Base-by-base conservation (phyloP, 2,888 invertebrate genomes). In the Teinopalpus imperialis region DNA sequence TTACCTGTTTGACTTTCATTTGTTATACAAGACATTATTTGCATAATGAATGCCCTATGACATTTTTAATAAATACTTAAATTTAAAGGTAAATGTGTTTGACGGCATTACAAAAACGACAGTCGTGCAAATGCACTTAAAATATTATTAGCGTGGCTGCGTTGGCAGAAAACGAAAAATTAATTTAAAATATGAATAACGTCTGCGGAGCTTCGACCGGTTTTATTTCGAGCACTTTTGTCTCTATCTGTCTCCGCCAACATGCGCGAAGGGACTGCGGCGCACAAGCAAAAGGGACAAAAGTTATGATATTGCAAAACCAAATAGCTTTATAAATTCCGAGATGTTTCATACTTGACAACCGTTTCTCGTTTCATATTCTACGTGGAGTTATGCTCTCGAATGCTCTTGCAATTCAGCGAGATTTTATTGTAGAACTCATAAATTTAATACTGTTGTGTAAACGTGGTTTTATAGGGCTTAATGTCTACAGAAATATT, bases 1-100 rank as follows among this genome's bases (percentile, higher is more conserved):
- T 69, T 67, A 65, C 66, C 69, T 64, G 75, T 70, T 65, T 68
- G 60, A 78, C 82, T 86, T 83, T 85, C 81, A 72, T 80, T 73
- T 78, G 74, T 82, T 82, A 78, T 73, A 80, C 78, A 81, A 81
- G 66, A 68, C 32, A 54, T 43, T 50, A 56, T 59, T 59, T 56
- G 53, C 57, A 56, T 59, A 56, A 59, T 52, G 39, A 43, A 46
- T 21, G 13, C 16, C 36, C 35, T 47, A 36, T 41, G 46, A 41
- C 30, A 40, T 18, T 41, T 41, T 46, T 35, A 39, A 39, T 27
- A 14, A 46, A 35, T 29, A 39, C 31, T 3, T 26, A 3, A 21
- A 18, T 26, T 31, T 30, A 18, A 31, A 44, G 26, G 18, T 13
- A 37, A 32, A 45, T 9, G 13, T 7, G 13, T 27, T 14, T n/a